A percentile compares a stretch with the other conserved stretches of the same genome.
phyloP scores from a whole-genome alignment of 1,140 invertebrate genomes.

The Ephestia elutella region DNA sequence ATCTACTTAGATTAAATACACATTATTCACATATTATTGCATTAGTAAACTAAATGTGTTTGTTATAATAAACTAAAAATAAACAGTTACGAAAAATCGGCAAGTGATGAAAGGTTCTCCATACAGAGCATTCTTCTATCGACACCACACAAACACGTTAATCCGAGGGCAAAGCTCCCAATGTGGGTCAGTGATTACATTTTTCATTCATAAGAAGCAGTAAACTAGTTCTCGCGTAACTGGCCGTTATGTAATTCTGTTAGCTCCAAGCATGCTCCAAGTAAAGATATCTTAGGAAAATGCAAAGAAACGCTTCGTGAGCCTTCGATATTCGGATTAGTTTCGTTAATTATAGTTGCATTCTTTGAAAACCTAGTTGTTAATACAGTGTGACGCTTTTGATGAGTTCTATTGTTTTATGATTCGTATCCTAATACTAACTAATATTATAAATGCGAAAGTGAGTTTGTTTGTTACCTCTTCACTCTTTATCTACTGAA shows the following conservation, averaged over 20 bases:
- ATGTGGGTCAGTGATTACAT: constrained; percentile 20
- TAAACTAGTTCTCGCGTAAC: constrained; percentile 41
- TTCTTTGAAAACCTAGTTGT: no score
- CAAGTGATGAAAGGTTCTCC: not conserved
- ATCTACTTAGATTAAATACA: no score
- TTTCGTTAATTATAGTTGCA: not conserved
- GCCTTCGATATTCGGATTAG: not conserved
- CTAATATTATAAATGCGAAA: no score
- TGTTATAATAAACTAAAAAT: no score
- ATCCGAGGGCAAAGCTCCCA: constrained; percentile 9
- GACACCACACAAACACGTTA: constrained; percentile 9
- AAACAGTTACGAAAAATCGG: no score
- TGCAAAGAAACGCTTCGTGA: not conserved
- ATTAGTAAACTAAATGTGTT: no score
- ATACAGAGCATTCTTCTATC: constrained; percentile 1
- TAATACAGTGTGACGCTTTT: no score
- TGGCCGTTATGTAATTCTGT: constrained; percentile 29
- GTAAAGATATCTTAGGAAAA: not conserved
- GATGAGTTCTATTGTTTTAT: no score
- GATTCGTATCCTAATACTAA: no score
- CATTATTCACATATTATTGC: no score
- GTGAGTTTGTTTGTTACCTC: no score
- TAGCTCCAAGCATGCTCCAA: not conserved
- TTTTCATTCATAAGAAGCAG: constrained; percentile 25
- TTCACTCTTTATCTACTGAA: no score